These are phyloP conservation scores for Sitobion miscanthi DNA, from an alignment of 1,140 invertebrate genomes.

Conservation along the genomic window DNA sequence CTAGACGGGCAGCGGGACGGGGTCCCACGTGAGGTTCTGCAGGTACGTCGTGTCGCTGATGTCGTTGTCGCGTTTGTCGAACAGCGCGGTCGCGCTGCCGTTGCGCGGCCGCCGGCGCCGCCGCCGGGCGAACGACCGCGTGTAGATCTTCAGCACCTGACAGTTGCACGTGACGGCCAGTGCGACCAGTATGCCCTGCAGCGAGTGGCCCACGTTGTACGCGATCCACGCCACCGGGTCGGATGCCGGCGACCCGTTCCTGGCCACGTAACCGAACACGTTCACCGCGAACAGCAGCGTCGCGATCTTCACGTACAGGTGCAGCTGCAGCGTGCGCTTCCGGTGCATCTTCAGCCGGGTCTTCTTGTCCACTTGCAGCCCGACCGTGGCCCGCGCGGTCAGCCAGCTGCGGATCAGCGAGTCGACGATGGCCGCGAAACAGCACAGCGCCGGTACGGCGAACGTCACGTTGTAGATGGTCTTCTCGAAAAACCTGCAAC, in stretches of 20 bases:
- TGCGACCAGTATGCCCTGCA: slow-evolving; percentile 70
- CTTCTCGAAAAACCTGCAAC: slow-evolving; percentile 65
- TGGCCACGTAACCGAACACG: slow-evolving; percentile 56
- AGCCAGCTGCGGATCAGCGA: slow-evolving; percentile 65
- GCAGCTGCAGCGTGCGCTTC: slow-evolving; percentile 67
- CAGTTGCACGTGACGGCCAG: slow-evolving; percentile 73
- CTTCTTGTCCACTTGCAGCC: slow-evolving; percentile 68
- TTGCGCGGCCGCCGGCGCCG: slow-evolving; percentile 31
- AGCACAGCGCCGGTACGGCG: slow-evolving; percentile 63
- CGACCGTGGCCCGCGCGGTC: slow-evolving; percentile 64
- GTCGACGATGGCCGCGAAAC: slow-evolving; percentile 63
- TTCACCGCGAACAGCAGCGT: slow-evolving; percentile 61
- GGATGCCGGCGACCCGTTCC: slow-evolving; percentile 54
- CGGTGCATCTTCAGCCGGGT: slow-evolving; percentile 69
- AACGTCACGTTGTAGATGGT: slow-evolving; percentile 65
- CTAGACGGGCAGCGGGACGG: slow-evolving; percentile 44
- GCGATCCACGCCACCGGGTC: slow-evolving; percentile 63
- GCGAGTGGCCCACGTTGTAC: slow-evolving; percentile 64
- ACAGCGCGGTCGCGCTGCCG: slow-evolving; percentile 26
- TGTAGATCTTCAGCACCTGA: slow-evolving; percentile 57
- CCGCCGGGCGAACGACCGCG: slow-evolving; percentile 50
- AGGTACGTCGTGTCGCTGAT: slow-evolving; percentile 51
- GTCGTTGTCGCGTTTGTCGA: slow-evolving; percentile 53
- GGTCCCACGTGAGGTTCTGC: slow-evolving; percentile 50
- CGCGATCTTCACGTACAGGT: slow-evolving; percentile 68